A percentile compares a stretch with the other conserved stretches of the same genome.
Conservation (phyloP, 2,797 vertebrate genomes). For the Poecilia gillii region DNA sequence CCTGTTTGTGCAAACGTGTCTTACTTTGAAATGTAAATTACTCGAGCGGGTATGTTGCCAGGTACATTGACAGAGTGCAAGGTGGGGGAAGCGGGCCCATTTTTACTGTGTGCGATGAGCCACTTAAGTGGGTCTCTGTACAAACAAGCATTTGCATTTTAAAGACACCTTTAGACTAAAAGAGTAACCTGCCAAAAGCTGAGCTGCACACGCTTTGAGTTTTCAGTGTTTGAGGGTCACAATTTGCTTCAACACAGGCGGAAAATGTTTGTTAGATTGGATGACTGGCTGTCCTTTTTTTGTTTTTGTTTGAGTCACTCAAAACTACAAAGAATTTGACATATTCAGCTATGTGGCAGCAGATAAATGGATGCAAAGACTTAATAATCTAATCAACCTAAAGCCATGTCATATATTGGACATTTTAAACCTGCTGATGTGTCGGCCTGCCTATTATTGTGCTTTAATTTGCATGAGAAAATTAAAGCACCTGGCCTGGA, state of each 20-base stretch:
- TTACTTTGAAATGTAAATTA: conserved; percentile 76
- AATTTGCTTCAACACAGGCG: conserved; percentile 7
- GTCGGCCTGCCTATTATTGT: no score
- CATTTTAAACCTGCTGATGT: no score
- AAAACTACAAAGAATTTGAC: conserved; percentile 18
- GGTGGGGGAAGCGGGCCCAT: conserved; percentile 39
- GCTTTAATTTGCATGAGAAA: no score
- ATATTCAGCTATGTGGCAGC: conserved; percentile 17
- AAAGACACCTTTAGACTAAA: conserved; percentile 49
- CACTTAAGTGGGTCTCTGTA: conserved; percentile 50
- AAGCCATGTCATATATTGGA: no score
- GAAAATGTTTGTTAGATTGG: conserved; percentile 28
- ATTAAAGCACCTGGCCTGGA: no score
- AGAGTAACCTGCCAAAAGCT: conserved; percentile 41
- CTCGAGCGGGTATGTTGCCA: conserved; percentile 48
- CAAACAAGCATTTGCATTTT: conserved; percentile 43
- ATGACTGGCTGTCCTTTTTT: conserved; percentile 16
- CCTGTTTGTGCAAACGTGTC: conserved; percentile 49
- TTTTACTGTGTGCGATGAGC: conserved; percentile 44
- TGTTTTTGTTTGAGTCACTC: not conserved
- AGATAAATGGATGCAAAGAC: conserved; percentile 14
- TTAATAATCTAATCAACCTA: conserved; percentile 21
- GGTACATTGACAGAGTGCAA: conserved; percentile 53
- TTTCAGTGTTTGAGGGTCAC: conserved; percentile 22
- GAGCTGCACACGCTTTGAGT: conserved; percentile 21